phyloP scores from a whole-genome alignment of 23 tunicate genomes.

The Diplosoma virens region DNA sequence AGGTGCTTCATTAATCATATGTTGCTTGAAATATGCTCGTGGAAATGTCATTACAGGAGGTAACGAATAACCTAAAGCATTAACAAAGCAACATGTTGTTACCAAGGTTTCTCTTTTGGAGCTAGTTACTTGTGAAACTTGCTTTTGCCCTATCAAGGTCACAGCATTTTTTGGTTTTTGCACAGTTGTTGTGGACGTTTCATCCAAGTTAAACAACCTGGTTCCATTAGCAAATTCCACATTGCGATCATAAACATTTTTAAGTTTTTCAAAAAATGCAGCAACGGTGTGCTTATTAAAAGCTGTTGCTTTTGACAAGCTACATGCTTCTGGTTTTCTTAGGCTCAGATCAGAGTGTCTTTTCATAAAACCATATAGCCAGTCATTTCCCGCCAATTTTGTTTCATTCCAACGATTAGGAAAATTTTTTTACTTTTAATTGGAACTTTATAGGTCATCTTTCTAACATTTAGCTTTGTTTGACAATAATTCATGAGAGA shows the following conservation, averaged over 20 bases:
- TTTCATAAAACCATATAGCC: slow-evolving; percentile 23
- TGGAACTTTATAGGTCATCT: slow-evolving; percentile 16
- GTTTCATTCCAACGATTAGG: slow-evolving; percentile 5
- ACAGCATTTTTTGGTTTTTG: slow-evolving; percentile 6
- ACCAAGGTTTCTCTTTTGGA: slow-evolving; percentile 27
- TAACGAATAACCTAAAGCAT: slow-evolving; percentile 10
- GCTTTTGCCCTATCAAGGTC: slow-evolving; percentile 16
- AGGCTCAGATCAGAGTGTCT: neutral
- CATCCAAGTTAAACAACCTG: slow-evolving; percentile 26
- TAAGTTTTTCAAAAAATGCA: slow-evolving; percentile 15
- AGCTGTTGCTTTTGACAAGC: slow-evolving; percentile 12
- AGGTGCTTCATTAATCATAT: slow-evolving; percentile 8
- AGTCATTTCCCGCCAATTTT: slow-evolving; percentile 26
- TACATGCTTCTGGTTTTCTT: slow-evolving; percentile 28
- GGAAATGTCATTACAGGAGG: slow-evolving; percentile 35
- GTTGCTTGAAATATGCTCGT: slow-evolving; percentile 3
- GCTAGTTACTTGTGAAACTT: slow-evolving; percentile 19
- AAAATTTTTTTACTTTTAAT: slow-evolving; percentile 7
- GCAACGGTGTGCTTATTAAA: slow-evolving; percentile 18
- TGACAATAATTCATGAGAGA: slow-evolving; percentile 14
- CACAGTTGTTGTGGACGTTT: slow-evolving; percentile 19
- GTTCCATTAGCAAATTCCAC: neutral
- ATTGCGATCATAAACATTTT: neutral
- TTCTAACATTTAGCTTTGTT: neutral
- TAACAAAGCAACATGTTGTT: slow-evolving; percentile 27